Evolutionary conservation across 2,113 vertebrate species (phyloP).

Genomic region (Vulpes ferrilata): DNA sequence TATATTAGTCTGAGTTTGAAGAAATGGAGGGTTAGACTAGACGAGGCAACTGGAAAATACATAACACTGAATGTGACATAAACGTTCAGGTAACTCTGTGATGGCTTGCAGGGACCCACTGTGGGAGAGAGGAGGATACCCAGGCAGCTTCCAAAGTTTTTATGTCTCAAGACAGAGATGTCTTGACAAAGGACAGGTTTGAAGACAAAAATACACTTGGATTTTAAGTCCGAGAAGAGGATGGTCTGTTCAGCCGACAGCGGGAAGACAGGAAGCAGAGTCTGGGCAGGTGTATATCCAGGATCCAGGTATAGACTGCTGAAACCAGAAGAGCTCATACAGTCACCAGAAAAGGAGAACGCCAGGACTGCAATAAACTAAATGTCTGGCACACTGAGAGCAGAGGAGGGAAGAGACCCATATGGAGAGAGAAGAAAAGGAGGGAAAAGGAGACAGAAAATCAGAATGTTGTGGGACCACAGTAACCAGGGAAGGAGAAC

Average conservation of each 20-base stretch:
- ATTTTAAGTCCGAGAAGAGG: background rate
- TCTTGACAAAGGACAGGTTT: background rate
- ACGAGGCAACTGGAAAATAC: background rate
- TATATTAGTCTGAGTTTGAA: too few species aligned
- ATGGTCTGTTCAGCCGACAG: accelerated
- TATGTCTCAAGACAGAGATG: background rate
- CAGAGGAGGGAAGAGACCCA: background rate
- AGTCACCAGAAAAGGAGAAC: too few species aligned
- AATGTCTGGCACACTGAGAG: background rate
- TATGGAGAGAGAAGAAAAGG: background rate
- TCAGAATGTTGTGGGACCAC: accelerated
- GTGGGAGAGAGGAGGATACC: background rate
- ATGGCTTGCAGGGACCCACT: background rate
- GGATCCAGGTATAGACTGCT: accelerated
- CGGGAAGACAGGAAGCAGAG: accelerated
- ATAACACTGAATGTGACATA: accelerated
- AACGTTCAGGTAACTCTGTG: too few species aligned
- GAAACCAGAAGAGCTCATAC: accelerated
- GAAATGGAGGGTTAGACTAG: background rate
- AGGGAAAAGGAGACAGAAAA: background rate
- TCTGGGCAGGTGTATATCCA: accelerated
- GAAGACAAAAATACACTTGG: background rate
- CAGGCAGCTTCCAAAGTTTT: background rate
- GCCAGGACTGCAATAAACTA: background rate
- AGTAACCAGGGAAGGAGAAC: background rate